phyloP scores from a whole-genome alignment of 2,888 invertebrate genomes.

The Cheilosia grossa region DNA sequence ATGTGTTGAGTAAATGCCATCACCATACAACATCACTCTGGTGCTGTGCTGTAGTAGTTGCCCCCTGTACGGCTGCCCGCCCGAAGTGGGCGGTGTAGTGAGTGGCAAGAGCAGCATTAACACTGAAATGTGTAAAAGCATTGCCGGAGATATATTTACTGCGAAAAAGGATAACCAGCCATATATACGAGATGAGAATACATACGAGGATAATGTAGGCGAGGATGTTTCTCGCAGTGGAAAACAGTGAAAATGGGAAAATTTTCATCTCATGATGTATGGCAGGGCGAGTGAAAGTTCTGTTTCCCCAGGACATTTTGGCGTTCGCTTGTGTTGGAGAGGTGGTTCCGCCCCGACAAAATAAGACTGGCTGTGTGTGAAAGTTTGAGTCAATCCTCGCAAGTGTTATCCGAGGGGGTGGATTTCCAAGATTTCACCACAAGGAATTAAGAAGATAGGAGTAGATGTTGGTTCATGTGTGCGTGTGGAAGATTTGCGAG shows the following conservation, averaged over 20 bases:
- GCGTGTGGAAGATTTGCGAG: constrained; percentile 6
- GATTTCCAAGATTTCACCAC: constrained; percentile 43
- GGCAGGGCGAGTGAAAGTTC: constrained; percentile 55
- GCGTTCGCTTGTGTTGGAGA: constrained; percentile 41
- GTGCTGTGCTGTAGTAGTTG: not conserved
- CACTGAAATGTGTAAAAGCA: constrained; percentile 74
- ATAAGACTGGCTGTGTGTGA: constrained; percentile 65
- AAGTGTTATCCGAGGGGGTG: constrained; percentile 25
- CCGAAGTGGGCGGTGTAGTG: constrained; percentile 14
- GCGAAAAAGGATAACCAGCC: constrained; percentile 72
- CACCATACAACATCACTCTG: constrained; percentile 57
- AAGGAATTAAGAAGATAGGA: constrained; percentile 4
- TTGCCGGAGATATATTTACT: constrained; percentile 72
- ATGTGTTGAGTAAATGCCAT: constrained; percentile 75
- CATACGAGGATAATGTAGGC: constrained; percentile 1
- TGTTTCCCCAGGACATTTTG: constrained; percentile 63
- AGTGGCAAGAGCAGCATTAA: constrained; percentile 54
- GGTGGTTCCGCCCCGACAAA: constrained; percentile 66
- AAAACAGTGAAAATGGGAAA: constrained; percentile 67
- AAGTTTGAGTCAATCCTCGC: constrained; percentile 49
- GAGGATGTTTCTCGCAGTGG: constrained; percentile 20
- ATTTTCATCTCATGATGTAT: constrained; percentile 69
- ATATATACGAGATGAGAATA: constrained; percentile 23
- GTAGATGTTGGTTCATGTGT: not conserved
- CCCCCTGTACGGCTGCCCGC: constrained; percentile 29